Percentiles rank a stretch among this genome's conserved stretches.
These are phyloP conservation scores for Oppia nitens DNA, from an alignment of 1,140 invertebrate genomes.

Conservation along the genomic window DNA sequence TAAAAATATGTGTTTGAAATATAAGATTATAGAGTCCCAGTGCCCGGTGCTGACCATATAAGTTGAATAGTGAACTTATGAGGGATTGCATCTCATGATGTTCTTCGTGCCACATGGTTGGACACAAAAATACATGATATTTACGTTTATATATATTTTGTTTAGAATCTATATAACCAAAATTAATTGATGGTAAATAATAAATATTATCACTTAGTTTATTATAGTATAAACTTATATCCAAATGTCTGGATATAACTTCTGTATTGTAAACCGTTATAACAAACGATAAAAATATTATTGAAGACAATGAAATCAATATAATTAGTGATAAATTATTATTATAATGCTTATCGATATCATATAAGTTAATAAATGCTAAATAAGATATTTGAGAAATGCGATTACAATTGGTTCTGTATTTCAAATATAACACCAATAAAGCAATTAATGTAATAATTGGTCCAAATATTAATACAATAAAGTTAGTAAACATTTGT, in stretches of 20 bases:
- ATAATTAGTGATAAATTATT: neutral
- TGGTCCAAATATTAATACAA: neutral
- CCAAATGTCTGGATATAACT: too few species aligned
- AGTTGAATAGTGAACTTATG: neutral
- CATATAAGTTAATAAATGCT: neutral
- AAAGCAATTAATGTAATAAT: neutral
- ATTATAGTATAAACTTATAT: too few species aligned
- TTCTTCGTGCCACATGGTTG: conserved; percentile 52
- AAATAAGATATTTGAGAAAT: neutral
- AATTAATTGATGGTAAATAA: too few species aligned
- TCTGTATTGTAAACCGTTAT: neutral
- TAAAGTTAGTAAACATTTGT: neutral
- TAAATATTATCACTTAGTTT: too few species aligned
- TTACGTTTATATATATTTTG: neutral
- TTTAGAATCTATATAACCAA: too few species aligned
- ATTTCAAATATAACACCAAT: neutral
- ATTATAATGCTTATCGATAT: neutral
- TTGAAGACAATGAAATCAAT: neutral
- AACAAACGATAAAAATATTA: neutral
- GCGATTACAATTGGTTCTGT: neutral
- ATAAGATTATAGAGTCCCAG: neutral
- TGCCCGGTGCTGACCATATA: neutral
- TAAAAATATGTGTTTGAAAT: neutral
- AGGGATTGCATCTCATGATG: conserved; percentile 38
- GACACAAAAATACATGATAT: conserved; percentile 28